A percentile compares a stretch with the other conserved stretches of the same genome.
Evolutionary conservation across 2,113 vertebrate genomes (phyloP).

Genomic region (Phyllopteryx taeniolatus): DNA sequence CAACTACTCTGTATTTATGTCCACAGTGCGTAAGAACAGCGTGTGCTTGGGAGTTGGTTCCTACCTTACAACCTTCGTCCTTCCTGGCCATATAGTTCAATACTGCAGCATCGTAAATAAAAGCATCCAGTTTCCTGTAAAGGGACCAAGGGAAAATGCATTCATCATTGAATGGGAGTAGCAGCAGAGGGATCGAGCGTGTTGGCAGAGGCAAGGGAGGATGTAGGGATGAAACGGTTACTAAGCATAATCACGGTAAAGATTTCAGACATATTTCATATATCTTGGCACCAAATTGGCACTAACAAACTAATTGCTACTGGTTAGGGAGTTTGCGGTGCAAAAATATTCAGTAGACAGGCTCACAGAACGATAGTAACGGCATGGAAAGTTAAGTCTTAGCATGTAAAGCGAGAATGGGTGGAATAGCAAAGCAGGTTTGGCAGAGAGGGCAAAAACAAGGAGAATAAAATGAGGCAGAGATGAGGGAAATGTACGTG

Average conservation of each 20-base stretch:
- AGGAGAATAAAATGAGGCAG: conserved; percentile 59
- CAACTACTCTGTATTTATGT: background rate
- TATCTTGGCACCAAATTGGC: background rate
- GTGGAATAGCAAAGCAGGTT: conserved; percentile 47
- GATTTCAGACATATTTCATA: background rate
- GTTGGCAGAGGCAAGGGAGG: conserved; percentile 33
- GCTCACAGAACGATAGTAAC: conserved; percentile 26
- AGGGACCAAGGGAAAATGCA: conserved; percentile 52
- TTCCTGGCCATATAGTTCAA: conserved; percentile 95
- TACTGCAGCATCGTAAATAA: conserved; percentile 92
- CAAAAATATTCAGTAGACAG: conserved; percentile 31
- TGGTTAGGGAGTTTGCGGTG: conserved; percentile 19
- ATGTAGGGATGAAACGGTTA: conserved; percentile 16
- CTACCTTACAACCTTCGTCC: conserved; percentile 92
- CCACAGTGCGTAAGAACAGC: background rate
- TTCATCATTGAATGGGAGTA: conserved; percentile 54
- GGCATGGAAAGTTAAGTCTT: conserved; percentile 59
- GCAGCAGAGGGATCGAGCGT: conserved; percentile 26
- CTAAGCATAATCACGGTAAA: background rate
- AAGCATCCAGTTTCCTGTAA: conserved; percentile 88
- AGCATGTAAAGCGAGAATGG: conserved; percentile 41
- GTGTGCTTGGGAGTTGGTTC: conserved; percentile 46
- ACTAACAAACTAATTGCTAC: background rate
- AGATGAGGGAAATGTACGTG: conserved; percentile 53
- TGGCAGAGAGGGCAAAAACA: conserved; percentile 45